phyloP scores from a whole-genome alignment of 2,797 vertebrate genomes.

The Neosalanx taihuensis region DNA sequence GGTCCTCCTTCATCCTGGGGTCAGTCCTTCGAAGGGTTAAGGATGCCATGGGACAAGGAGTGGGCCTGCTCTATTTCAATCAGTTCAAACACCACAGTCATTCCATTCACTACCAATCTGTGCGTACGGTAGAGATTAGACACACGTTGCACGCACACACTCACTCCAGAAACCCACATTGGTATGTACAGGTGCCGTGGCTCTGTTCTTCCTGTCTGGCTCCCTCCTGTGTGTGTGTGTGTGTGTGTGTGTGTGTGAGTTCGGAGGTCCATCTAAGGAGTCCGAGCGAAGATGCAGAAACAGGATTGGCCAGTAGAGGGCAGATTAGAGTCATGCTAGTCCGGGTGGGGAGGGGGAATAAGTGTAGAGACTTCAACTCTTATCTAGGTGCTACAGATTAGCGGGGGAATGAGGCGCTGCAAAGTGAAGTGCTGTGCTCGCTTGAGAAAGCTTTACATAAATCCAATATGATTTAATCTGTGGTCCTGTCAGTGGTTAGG shows the following conservation, averaged over 20 bases:
- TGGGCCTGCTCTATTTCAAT: slow-evolving; percentile 22
- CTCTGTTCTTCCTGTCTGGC: slow-evolving; percentile 46
- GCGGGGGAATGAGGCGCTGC: slow-evolving; percentile 34
- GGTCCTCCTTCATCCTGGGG: neutral
- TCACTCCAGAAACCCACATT: slow-evolving; percentile 48
- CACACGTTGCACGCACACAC: slow-evolving; percentile 44
- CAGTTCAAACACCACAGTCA: slow-evolving; percentile 19
- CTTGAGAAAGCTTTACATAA: slow-evolving; percentile 37
- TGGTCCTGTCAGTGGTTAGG: slow-evolving; percentile 11
- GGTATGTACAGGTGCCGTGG: slow-evolving; percentile 28
- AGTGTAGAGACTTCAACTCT: slow-evolving; percentile 16
- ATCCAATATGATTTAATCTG: slow-evolving; percentile 23
- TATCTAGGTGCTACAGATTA: slow-evolving; percentile 59
- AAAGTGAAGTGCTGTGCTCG: slow-evolving; percentile 47
- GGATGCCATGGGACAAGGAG: slow-evolving; percentile 20
- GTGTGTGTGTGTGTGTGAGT: slow-evolving; percentile 12
- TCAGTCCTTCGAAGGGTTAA: slow-evolving; percentile 41
- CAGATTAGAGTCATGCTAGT: slow-evolving; percentile 21
- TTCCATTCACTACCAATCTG: neutral
- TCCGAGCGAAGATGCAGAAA: slow-evolving; percentile 32
- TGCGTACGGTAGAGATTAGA: neutral
- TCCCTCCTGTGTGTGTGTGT: slow-evolving; percentile 38
- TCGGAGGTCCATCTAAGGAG: neutral
- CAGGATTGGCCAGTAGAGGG: slow-evolving; percentile 48
- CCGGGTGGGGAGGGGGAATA: slow-evolving; percentile 27